Conservation (phyloP, 2,888 invertebrate species). For the Tanaodytes sp. region DNA sequence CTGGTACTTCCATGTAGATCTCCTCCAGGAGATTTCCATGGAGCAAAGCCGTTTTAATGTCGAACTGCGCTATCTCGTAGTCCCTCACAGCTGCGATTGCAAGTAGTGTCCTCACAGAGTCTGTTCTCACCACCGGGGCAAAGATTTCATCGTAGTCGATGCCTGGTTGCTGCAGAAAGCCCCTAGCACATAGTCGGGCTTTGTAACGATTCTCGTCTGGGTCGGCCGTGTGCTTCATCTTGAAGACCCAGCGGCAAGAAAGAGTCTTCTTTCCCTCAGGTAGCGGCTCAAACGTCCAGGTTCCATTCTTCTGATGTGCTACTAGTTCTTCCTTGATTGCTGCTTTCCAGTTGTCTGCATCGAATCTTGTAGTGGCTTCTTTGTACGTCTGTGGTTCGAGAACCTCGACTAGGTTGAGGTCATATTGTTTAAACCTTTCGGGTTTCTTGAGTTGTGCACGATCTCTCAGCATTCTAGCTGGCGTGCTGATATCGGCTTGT, state of each 20-base stretch:
- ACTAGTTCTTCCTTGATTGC: slow-evolving; percentile 32
- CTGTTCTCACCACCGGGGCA: slow-evolving; percentile 47
- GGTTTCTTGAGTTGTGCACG: slow-evolving; percentile 7
- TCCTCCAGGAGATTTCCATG: slow-evolving; percentile 21
- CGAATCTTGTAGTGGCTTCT: slow-evolving; percentile 1
- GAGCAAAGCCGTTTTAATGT: slow-evolving; percentile 40
- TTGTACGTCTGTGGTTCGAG: slow-evolving; percentile 6
- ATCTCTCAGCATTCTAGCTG: background rate
- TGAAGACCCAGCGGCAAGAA: slow-evolving; percentile 24
- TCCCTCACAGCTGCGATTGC: slow-evolving; percentile 22
- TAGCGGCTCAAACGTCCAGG: slow-evolving; percentile 17
- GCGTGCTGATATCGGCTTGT: background rate
- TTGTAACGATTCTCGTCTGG: slow-evolving; percentile 27
- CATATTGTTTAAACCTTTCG: background rate
- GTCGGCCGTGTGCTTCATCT: slow-evolving; percentile 15
- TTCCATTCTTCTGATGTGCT: slow-evolving; percentile 11
- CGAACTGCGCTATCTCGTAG: slow-evolving; percentile 35
- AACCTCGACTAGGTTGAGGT: background rate
- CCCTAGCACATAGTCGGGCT: slow-evolving; percentile 37
- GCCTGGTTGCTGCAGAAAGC: slow-evolving; percentile 52
- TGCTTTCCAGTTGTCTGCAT: slow-evolving; percentile 1
- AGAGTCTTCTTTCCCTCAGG: slow-evolving; percentile 17
- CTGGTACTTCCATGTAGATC: slow-evolving; percentile 29
- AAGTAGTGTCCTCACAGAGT: slow-evolving; percentile 4
- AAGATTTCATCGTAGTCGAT: slow-evolving; percentile 59